Evolutionary conservation across 2,888 invertebrate species (phyloP).

Genomic region (Ormyrus rosae): DNA sequence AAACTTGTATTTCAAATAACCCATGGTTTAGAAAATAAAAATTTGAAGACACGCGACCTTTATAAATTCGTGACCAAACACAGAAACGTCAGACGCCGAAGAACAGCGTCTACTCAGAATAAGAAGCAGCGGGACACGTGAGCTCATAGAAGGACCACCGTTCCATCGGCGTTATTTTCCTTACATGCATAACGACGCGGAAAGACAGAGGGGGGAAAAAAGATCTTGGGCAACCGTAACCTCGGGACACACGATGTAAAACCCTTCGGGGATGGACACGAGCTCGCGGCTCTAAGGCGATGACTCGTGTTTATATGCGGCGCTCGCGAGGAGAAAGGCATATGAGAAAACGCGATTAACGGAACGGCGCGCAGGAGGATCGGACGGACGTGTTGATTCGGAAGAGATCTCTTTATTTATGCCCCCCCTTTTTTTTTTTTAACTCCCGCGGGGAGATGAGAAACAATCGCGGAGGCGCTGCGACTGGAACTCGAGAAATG

Average conservation of each 20-base stretch:
- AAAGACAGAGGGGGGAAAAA: not conserved
- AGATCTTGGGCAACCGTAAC: conserved; percentile 18
- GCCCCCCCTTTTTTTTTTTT: not conserved
- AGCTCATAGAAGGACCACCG: not conserved
- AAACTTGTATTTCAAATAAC: too few species aligned
- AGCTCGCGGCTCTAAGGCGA: conserved; percentile 12
- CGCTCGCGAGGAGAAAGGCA: conserved; percentile 3
- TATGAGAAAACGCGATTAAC: conserved; percentile 56
- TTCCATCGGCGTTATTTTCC: not conserved
- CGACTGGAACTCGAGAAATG: conserved; percentile 43
- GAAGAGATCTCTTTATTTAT: conserved; percentile 39
- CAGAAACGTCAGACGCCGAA: conserved; percentile 63
- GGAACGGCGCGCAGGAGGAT: conserved; percentile 28
- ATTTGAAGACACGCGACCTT: not conserved
- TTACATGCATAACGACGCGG: not conserved
- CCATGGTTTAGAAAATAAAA: too few species aligned
- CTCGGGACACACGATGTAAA: conserved; percentile 9
- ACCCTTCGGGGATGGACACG: conserved; percentile 31
- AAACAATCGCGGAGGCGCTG: conserved; percentile 23
- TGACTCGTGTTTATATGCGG: conserved; percentile 41
- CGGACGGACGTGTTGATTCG: conserved; percentile 48
- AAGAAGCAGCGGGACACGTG: conserved; percentile 38
- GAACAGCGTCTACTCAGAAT: conserved; percentile 56
- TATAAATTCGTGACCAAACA: not conserved
- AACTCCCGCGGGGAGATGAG: conserved; percentile 19